Evolutionary conservation across 92 coral and sea anemone species (phyloP).

Genomic region (Porites cylindrica): DNA sequence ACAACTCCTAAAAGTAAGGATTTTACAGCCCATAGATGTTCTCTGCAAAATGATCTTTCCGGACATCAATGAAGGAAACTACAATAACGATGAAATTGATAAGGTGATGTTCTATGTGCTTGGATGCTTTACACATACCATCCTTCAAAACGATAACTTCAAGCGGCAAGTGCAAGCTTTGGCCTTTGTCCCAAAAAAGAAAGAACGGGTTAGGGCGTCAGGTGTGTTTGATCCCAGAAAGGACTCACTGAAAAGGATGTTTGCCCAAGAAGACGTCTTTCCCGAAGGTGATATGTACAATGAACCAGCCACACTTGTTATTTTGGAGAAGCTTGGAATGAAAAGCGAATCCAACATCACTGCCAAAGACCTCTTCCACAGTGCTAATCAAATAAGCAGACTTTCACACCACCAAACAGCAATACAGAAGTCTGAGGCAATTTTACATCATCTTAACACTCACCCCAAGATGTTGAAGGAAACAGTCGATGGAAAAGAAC

Average conservation of each 20-base stretch:
- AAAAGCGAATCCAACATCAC: conserved; percentile 38
- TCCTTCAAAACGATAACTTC: conserved; percentile 5
- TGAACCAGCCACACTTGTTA: conserved; percentile 31
- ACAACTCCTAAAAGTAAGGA: conserved; percentile 38
- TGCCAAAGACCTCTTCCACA: conserved; percentile 35
- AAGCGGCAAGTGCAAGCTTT: conserved; percentile 21
- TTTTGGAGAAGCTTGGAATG: conserved; percentile 63
- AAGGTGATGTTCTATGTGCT: conserved; percentile 48
- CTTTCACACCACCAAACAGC: not conserved
- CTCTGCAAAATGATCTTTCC: conserved; percentile 59
- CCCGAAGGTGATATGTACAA: conserved; percentile 41
- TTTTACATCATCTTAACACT: conserved; percentile 21
- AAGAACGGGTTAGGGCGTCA: conserved; percentile 42
- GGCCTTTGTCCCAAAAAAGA: conserved; percentile 53
- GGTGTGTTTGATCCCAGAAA: conserved; percentile 70
- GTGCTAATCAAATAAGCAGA: conserved; percentile 24
- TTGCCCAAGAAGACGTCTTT: conserved; percentile 63
- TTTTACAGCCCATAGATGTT: conserved; percentile 33
- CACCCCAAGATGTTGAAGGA: conserved; percentile 3
- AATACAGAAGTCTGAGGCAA: conserved; percentile 38
- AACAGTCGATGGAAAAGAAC: not conserved
- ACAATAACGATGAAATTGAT: conserved; percentile 59
- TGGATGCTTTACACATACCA: conserved; percentile 21
- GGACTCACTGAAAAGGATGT: conserved; percentile 15
- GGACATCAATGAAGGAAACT: conserved; percentile 40